These are phyloP conservation scores for Sphaerodactylus townsendi DNA, from an alignment of 2,113 vertebrate genomes.

Conservation along the genomic window DNA sequence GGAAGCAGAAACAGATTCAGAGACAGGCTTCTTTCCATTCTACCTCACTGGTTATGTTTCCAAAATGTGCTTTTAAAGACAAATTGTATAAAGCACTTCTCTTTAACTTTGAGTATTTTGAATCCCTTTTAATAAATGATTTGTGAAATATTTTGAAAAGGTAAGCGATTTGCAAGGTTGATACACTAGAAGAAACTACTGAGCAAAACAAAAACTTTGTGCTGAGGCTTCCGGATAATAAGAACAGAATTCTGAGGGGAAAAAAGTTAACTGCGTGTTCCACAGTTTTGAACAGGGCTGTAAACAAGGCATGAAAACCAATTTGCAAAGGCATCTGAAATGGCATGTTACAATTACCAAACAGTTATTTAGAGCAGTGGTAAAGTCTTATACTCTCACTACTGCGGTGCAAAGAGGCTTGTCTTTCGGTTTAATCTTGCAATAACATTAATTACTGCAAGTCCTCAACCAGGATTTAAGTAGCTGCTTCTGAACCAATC, in stretches of 20 bases:
- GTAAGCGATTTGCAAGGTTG: neutral
- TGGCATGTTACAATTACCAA: slow-evolving; percentile 2
- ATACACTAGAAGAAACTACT: neutral
- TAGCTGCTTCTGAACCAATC: neutral
- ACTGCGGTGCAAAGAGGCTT: neutral
- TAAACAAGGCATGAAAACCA: slow-evolving; percentile 17
- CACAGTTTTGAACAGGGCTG: neutral
- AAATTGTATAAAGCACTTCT: neutral
- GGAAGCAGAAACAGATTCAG: neutral
- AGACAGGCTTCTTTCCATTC: neutral
- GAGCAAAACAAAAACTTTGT: neutral
- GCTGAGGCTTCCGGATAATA: slow-evolving; percentile 1
- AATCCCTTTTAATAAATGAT: neutral
- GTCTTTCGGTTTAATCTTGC: neutral
- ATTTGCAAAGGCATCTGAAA: slow-evolving; percentile 23
- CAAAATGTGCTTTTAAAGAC: neutral
- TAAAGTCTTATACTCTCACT: slow-evolving; percentile 1
- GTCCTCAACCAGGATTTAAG: neutral
- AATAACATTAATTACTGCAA: slow-evolving; percentile 16
- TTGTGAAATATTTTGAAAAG: neutral
- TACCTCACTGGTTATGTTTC: neutral
- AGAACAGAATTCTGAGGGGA: neutral
- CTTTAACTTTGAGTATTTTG: neutral
- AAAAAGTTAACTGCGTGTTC: neutral
- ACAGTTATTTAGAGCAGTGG: slow-evolving; percentile 4